A percentile compares a stretch with the other conserved stretches of the same genome.
Conservation (phyloP, 2,888 invertebrate genomes). For the Autographa pulchrina region DNA sequence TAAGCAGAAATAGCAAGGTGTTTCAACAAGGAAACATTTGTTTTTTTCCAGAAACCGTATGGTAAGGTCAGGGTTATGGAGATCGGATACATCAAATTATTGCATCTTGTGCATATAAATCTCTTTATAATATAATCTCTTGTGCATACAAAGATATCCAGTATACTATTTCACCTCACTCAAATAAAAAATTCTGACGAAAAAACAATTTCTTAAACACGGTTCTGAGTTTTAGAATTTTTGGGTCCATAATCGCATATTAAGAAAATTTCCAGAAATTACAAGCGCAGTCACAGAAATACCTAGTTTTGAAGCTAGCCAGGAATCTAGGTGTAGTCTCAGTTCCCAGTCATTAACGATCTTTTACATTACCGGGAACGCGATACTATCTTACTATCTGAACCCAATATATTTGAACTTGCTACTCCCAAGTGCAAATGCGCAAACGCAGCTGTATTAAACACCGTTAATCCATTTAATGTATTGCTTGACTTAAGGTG, state of each 20-base stretch:
- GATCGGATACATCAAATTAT: not conserved
- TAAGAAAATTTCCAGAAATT: not conserved
- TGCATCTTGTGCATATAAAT: no score
- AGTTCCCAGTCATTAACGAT: constrained; percentile 51
- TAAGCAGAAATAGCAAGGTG: not conserved
- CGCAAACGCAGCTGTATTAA: constrained; percentile 33
- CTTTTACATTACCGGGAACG: constrained; percentile 43
- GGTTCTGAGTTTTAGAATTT: no score
- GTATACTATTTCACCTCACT: no score
- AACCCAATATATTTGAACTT: constrained; percentile 53
- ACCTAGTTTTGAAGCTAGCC: not conserved
- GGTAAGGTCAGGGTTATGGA: not conserved
- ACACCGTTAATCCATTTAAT: constrained; percentile 50
- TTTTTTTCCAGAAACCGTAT: not conserved
- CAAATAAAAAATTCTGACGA: no score
- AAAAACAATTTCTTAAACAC: no score
- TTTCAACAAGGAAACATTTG: not conserved
- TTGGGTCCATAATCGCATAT: not conserved
- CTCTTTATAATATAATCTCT: no score
- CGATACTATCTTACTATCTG: constrained; percentile 49
- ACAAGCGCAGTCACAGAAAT: not conserved
- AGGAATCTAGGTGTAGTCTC: constrained; percentile 11
- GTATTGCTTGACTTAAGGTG: constrained; percentile 47
- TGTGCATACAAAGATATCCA: no score
- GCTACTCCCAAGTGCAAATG: constrained; percentile 43